Base-by-base conservation (phyloP, 64 coral and sea anemone species). In the Platygyra sinensis region DNA sequence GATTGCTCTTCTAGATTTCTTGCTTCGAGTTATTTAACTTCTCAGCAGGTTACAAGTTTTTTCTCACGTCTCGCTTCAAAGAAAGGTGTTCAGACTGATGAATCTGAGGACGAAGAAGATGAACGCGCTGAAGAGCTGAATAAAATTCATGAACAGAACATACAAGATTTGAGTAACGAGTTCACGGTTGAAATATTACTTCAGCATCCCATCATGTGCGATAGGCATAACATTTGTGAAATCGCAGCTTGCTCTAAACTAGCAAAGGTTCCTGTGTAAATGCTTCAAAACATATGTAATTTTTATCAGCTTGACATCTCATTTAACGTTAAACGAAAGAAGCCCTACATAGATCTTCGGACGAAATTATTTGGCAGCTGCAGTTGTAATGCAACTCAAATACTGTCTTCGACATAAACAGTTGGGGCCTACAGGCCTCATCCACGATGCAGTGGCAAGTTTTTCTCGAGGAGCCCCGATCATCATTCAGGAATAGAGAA, bases 141-240 rank as follows among this genome's bases (percentile, higher is more conserved):
- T 60, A 76, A 17, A 32, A 75, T 32, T 28, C 71, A 75, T 20
- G 72, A 57, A 88, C 29, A 88, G 20, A 54, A 19, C 3, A 62
- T 75, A 75, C 39, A 76, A 22, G 25, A 74, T 28, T 75, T 1
- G 27, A 88, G n/a, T n/a, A n/a, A n/a, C n/a, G n/a, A 88, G 86
- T 88, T 19, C n/a, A 38, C 76, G 46, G 72, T 18, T 3, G 31
- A 33, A 59, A 74, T 88, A 17, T 75, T 29, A 27, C 14, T 75
- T 38, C 69, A 88, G 38, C 86, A 88, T 62, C 85, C 85, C n/a
- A n/a, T n/a, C n/a, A n/a, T n/a, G n/a, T n/a, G n/a, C n/a, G n/a
- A n/a, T n/a, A n/a, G n/a, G 22, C 74, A 88, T 73, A 88, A 88
- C 52, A 88, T 76, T 60, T 88, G 86, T 18, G 86, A 88, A 76